These are phyloP conservation scores for Formica exsecta DNA, from an alignment of 1,140 invertebrate genomes.

Conservation along the genomic window DNA sequence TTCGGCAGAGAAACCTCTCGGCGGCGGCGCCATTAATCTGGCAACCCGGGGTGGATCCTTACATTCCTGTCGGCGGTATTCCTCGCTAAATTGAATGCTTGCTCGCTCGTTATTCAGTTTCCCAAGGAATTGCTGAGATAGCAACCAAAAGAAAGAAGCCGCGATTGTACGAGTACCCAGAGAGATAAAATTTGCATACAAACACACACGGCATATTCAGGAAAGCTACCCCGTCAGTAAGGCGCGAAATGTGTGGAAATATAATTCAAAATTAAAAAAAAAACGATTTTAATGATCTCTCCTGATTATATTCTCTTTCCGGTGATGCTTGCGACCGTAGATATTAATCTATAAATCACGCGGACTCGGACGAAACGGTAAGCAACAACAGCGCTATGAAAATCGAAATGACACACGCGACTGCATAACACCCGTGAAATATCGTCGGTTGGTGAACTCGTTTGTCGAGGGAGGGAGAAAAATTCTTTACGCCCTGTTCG, in stretches of 20 bases:
- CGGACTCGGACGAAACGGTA: conserved; percentile 27
- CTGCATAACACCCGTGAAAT: conserved; percentile 50
- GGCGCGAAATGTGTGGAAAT: not conserved
- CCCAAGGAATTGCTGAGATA: not conserved
- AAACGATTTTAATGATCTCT: not conserved
- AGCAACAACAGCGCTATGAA: conserved; percentile 40
- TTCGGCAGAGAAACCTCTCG: conserved; percentile 14
- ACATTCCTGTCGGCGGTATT: conserved; percentile 1
- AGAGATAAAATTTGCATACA: conserved; percentile 14
- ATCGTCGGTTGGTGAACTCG: conserved; percentile 48
- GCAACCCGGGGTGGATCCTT: not conserved
- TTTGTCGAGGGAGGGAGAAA: not conserved
- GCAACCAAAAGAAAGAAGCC: not conserved
- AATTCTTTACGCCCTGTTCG: conserved; percentile 13
- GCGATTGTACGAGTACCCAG: not conserved
- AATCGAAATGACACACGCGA: conserved; percentile 60
- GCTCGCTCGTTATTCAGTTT: conserved; percentile 45
- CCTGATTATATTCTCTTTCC: not conserved
- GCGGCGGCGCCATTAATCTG: conserved; percentile 30
- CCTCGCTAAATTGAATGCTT: conserved; percentile 45
- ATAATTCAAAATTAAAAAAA: conserved; percentile 4
- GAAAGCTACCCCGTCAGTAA: not conserved
- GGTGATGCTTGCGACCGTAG: not conserved
- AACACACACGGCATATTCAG: too few species aligned
- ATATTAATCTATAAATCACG: conserved; percentile 58